Base-by-base conservation (phyloP, 2,888 invertebrate species). In the Pseudococcus jackbeardsleyi region DNA sequence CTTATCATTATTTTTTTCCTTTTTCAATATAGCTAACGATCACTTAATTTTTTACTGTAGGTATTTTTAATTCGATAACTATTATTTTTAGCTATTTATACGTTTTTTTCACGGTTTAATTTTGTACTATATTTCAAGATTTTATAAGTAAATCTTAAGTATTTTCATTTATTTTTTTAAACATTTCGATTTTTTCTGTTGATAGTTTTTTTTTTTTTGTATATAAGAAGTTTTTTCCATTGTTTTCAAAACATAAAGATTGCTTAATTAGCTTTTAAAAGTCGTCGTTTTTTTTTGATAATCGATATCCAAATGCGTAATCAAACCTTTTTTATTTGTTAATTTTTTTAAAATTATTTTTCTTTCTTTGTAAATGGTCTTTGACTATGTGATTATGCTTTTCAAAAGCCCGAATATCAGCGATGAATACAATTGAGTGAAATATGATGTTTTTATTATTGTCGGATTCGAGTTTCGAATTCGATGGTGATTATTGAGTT, bases 61-160 rank as follows among this genome's bases (percentile, higher is more conserved):
- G 42, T 59, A 59, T 85, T 64, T 59, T 85, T 42, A 85, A 19
- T 39, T 85, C 8, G 59, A 39, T 85, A 85, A 85, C 54, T 26
- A 85, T 50, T 85, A 85, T 85, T 85, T 59, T 64, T 85, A 42
- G 39, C 19, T 64, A 59, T 59, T 85, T 85, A n/a, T 85, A 33
- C 26, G 26, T 54, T 85, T 64, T 85, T 64, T 85, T 42, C 54
- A 54, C 59, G 54, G 26, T 85, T 64, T 33, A 54, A 85, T 85
- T 85, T 85, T 85, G 85, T 85, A 85, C 42, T 85, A 85, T 59
- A 85, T 85, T 85, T 42, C 77, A 39, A 64, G 77, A 46, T 46
- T 82, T 82, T 42, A 46, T 82, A 19, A 82, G 42, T 46, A 11
- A 82, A 19, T 12, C 9, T 4, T 77, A 77, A 77, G 39, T 77